phyloP scores from a whole-genome alignment of 2,797 vertebrate species.

The Microcaecilia unicolor region DNA sequence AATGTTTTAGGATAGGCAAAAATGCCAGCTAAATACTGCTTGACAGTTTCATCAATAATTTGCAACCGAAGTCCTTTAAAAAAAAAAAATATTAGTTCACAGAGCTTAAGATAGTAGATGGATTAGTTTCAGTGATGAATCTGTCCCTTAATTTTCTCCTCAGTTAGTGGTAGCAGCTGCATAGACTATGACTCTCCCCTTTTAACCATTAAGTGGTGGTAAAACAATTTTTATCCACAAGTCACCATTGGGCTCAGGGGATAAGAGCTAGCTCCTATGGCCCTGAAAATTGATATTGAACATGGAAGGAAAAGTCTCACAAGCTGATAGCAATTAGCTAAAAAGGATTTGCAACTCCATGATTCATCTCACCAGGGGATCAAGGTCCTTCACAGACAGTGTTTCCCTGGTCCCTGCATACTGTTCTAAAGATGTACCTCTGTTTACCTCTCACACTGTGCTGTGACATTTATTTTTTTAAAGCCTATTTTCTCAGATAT shows the following conservation, averaged over 20 bases:
- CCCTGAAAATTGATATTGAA: constrained; percentile 99
- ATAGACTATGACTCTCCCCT: constrained; percentile 64
- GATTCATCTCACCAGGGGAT: constrained; percentile 90
- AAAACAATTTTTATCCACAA: constrained; percentile 77
- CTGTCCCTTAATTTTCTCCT: constrained; percentile 50
- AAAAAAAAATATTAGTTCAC: constrained; percentile 72
- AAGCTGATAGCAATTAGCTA: constrained; percentile 98
- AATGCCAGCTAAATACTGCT: background rate
- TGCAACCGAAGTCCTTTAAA: constrained; percentile 15
- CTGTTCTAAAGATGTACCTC: constrained; percentile 49
- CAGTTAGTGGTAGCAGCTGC: constrained; percentile 71
- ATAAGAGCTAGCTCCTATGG: constrained; percentile 78
- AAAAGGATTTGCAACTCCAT: constrained; percentile 93
- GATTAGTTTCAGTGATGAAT: constrained; percentile 44
- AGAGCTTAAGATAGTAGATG: constrained; percentile 50
- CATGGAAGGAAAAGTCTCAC: constrained; percentile 81
- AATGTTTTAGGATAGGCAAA: no score
- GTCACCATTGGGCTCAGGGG: constrained; percentile 78
- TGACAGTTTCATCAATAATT: background rate
- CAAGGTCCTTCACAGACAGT: constrained; percentile 80
- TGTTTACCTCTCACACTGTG: constrained; percentile 59
- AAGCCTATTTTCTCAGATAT: constrained; percentile 60
- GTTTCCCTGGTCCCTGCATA: constrained; percentile 52
- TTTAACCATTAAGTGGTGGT: constrained; percentile 87
- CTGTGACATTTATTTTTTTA: constrained; percentile 72